Conservation (phyloP, 2,888 invertebrate genomes). For the Heliconius sara region DNA sequence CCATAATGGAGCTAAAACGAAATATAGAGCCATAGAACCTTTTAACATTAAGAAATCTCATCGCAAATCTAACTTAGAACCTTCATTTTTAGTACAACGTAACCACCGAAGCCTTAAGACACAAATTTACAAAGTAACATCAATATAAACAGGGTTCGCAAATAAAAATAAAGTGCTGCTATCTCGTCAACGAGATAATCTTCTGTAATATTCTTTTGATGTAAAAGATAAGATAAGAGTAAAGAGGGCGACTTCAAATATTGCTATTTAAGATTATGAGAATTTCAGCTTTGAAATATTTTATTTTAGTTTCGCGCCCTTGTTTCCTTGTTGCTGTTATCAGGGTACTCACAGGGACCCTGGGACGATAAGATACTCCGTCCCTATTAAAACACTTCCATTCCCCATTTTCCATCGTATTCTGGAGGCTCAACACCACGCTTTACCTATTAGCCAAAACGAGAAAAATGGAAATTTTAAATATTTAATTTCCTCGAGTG, state of each 20-base stretch:
- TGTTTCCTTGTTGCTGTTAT: neutral
- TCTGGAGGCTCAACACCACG: neutral
- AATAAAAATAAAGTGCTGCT: constrained; percentile 21
- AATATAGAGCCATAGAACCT: no score
- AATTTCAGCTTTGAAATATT: neutral
- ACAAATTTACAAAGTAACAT: constrained; percentile 15
- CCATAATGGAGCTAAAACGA: no score
- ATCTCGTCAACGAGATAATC: constrained; percentile 33
- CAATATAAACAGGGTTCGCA: constrained; percentile 14
- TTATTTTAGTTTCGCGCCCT: neutral
- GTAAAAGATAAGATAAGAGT: constrained; percentile 1
- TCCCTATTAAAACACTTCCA: neutral
- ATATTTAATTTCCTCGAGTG: neutral
- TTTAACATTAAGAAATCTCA: neutral
- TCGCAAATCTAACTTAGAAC: neutral
- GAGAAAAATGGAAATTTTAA: neutral
- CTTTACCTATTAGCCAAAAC: neutral
- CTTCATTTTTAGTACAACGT: neutral
- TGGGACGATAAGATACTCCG: no score
- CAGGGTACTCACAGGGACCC: no score
- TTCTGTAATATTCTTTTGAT: constrained; percentile 23
- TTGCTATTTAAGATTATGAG: constrained; percentile 17
- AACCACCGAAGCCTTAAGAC: neutral
- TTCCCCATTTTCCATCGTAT: neutral
- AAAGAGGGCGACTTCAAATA: constrained; percentile 8